Evolutionary conservation across 2,797 vertebrate species (phyloP), one percentile per base, ranked within the genome.

Genomic region (Phyllotis vaccarum): DNA sequence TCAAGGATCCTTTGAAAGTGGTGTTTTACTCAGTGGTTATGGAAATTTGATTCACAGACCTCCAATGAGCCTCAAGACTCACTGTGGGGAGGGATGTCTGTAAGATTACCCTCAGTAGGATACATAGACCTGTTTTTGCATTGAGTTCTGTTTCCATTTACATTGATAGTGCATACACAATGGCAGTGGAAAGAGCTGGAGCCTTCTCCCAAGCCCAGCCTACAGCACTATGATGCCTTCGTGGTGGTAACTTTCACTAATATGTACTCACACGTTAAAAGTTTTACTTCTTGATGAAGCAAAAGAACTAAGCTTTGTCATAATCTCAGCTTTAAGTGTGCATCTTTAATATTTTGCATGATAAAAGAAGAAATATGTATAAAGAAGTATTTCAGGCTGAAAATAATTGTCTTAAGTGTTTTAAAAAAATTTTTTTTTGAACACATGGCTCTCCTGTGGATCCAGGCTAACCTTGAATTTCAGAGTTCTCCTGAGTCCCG

Each of bases 1-100:
- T 94, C n/a, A 93, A 66, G 40, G 89, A 91, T 58, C 21, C 46
- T 86, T 95, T 90, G 70, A 91, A 95, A 66, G 76, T 31, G 13
- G 58, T 70, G 1, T 78, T 89, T 90, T 46, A 89, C 58, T 34
- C 29, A 79, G 46, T 68, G 78, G 78, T 82, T 92, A 52, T 82
- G 29, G 52, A 58, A 13, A 29, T 93, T 95, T 74, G 49, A 31
- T 31, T 19, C 17, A 37, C 7, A 79, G 87, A 75, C 31, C 9
- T 31, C 40, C 8, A 31, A 27, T 2, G 3, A 75, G 86, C n/a
- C 40, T 89, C 16, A 89, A 14, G 17, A 52, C 4, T 11, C 16
- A 80, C 64, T 6, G 40, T n/a, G 74, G 9, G 40, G 52, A 12
- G 74, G 21, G 12, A 31, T 76, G 22, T 43, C 34, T 52, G 6